Conservation (phyloP, 2,888 invertebrate genomes). For the Catotricha subobsoleta region DNA sequence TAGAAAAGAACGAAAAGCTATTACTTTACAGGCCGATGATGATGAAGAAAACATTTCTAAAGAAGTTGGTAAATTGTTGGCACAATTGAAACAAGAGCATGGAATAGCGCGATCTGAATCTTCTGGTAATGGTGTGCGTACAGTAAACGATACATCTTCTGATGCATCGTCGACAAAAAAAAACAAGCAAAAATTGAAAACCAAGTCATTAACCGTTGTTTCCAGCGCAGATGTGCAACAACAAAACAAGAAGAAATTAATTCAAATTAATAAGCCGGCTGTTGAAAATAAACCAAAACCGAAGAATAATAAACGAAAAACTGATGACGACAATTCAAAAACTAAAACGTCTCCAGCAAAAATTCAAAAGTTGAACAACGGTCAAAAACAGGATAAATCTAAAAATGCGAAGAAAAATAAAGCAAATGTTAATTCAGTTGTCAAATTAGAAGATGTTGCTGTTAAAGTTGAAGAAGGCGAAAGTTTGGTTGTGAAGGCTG, state of each 20-base stretch:
- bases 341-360: neutral
- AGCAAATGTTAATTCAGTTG: neutral
- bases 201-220: no score
- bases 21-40: no score
- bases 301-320: neutral
- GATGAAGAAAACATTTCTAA: neutral
- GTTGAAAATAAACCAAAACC: neutral
- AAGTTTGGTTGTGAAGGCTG: neutral
- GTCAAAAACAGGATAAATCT: neutral
- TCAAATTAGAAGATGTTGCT: neutral
- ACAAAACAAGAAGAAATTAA: neutral
- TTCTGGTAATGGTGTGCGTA: no score
- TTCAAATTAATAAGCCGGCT: neutral
- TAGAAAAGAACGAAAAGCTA: no score
- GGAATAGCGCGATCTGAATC: constrained; percentile 1
- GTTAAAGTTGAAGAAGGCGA: neutral
- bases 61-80: neutral
- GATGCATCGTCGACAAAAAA: no score
- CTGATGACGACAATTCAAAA: neutral
- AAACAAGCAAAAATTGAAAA: no score
- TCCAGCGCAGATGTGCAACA: neutral
- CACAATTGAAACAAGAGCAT: neutral
- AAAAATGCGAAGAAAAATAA: neutral
- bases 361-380: neutral
- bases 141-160: no score